Base-by-base conservation (phyloP, 2,113 vertebrate species). In the Saccopteryx bilineata region DNA sequence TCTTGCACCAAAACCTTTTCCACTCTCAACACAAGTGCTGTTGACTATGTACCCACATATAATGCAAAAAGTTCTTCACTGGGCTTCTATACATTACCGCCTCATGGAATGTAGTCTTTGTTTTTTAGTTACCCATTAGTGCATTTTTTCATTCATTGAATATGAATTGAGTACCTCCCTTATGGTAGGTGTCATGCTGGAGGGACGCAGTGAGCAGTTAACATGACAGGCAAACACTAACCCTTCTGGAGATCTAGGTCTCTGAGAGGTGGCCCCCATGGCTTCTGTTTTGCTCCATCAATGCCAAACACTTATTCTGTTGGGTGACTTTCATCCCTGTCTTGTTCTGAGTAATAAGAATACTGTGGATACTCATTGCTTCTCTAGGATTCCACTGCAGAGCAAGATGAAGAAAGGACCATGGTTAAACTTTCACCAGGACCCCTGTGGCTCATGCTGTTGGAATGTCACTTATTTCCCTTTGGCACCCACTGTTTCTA, bases 141-240 rank as follows among this genome's bases (percentile, higher is more conserved):
- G 60, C 39, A 7, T 48, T 60, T 31, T 65, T 17, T 26, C 54
- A 61, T 2, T 15, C 4, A 33, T 3, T 5, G 31, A 7, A 4
- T 0, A 0, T 1, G 18, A 9, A 0, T 1, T 9, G 2, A 28
- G 65, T 9, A 0, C 50, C 18, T 12, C 2, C 50, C 4, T 0
- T 28, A 4, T 4, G 21, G 14, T 7, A 31, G 15, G 7, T 1
- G 1, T 28, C 5, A 0, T 2, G 9, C n/a, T 1, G 50, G 18
- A 33, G 24, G 52, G 52, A 52, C 18, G 5, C 21, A 5, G 2
- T 4, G 7, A 9, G 23, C 7, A 21, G 60, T 18, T 21, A 8
- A 28, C 28, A 28, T 17, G 74, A 33, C 39, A 52, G 71, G 21
- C 8, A 2, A 54, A 54, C 9, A 0, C 14, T 58, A 18, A 24